Evolutionary conservation across 2,113 vertebrate genomes (phyloP), one percentile per base, ranked within the genome.

Genomic region (Hyperoodon ampullatus): DNA sequence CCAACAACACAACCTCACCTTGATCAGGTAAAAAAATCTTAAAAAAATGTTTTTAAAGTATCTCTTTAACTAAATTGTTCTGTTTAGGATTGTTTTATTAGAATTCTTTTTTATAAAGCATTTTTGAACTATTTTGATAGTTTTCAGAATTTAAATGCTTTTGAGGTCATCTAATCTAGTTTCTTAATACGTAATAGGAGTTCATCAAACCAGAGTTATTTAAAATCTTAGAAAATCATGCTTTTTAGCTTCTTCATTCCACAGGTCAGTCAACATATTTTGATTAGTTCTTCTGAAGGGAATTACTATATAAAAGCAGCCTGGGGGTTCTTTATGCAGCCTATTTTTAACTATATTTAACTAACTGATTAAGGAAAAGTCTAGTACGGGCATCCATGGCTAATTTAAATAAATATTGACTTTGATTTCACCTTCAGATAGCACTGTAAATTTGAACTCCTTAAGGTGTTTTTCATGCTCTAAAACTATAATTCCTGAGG

Each of bases 11-110:
- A 97, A 4, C 98, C 99, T 12, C 99, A 99, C 97, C 99, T 99
- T 83, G 99, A 99, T 98, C 99, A 99, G 99, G 99, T 99, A 99
- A 98, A 78, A 75, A 87, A 55, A 95, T 61, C 2, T 63, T 16
- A 26, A 81, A 84, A 82, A 80, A 82, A 60, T 7, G 2, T 83
- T 88, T 44, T 58, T 35, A 44, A 87, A 80, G 7, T 61, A 42
- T 70, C 2, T 91, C 16, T 90, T 88, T 58, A 75, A 90, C 24
- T 63, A 81, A 84, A 35, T 97, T 88, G 14, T 44, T 90, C 9
- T 90, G 6, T 80, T 88, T 92, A 74, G 2, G 10, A 39, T 8
- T 80, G 2, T 95, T 66, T 94, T 66, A 88, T 85, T 95, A n/a
- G 39, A 60, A 61, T 2, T 65, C 23, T 65, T 86, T 81, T 33